Evolutionary conservation across 2,797 vertebrate species (phyloP).

Genomic region (Sparus aurata): DNA sequence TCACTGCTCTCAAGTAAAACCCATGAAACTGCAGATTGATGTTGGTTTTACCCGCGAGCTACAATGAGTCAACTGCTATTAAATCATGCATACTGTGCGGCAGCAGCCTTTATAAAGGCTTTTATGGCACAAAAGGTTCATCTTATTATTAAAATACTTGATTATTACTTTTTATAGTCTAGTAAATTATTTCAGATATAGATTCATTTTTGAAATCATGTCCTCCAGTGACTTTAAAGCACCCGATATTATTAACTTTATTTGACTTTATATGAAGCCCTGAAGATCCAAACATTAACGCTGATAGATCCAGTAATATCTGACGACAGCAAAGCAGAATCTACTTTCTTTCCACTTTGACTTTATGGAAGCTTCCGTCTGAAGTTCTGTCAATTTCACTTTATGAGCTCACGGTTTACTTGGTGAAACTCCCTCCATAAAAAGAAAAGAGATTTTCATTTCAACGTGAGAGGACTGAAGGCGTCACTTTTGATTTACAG

Average conservation of each 20-base stretch:
- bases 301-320: neutral
- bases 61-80: neutral
- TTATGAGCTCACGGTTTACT: neutral
- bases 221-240: neutral
- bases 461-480: neutral
- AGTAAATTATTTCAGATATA: neutral
- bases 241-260: neutral
- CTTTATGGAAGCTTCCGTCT: neutral
- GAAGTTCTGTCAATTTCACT: neutral
- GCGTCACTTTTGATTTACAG: neutral
- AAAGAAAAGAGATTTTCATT: neutral
- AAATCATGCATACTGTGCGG: neutral
- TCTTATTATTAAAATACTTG: neutral
- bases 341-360: neutral
- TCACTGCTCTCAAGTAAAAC: neutral
- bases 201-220: neutral
- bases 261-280: neutral
- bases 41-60: neutral
- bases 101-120: neutral
- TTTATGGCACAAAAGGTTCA: neutral
- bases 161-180: neutral
- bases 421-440: neutral
- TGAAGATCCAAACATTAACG: slow-evolving; percentile 9
- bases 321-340: neutral
- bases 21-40: neutral